A percentile compares a stretch with the other conserved stretches of the same genome.
Conservation (phyloP, 2,797 vertebrate genomes). For the Thripadectes ignobilis region DNA sequence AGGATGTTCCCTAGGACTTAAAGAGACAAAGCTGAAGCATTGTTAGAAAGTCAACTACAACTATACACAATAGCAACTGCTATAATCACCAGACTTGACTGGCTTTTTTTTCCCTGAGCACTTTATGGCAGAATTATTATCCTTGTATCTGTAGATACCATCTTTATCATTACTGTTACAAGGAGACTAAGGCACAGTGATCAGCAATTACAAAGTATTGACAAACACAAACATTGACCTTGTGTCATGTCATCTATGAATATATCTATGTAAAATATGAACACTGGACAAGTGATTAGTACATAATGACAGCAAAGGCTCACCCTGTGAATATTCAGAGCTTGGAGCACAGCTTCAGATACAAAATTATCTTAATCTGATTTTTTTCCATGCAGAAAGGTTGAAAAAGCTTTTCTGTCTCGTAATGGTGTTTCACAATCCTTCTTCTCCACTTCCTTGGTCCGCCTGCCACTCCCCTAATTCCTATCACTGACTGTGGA, state of each 20-base stretch:
- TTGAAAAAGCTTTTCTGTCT: not conserved
- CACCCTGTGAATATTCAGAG: not conserved
- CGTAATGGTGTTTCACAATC: not conserved
- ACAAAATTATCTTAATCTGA: not conserved
- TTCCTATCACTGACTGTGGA: not conserved
- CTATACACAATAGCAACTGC: not conserved
- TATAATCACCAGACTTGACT: not conserved
- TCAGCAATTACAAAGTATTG: not conserved
- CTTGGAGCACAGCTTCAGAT: not conserved
- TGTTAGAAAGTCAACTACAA: not conserved
- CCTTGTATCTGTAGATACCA: not conserved
- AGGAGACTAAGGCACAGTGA: not conserved
- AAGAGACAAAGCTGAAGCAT: not conserved
- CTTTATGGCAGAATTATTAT: not conserved
- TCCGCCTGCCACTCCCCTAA: not conserved
- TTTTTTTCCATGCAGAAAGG: not conserved
- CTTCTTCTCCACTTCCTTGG: not conserved
- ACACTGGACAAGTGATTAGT: not conserved
- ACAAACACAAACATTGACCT: not conserved
- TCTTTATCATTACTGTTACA: not conserved
- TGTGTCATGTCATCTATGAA: accelerated
- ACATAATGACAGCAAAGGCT: not conserved
- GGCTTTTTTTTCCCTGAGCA: not conserved
- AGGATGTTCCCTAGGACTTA: not conserved
- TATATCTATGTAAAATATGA: not conserved